phyloP scores from a whole-genome alignment of 2,797 vertebrate species.

The Parauchenoglanis ngamensis region DNA sequence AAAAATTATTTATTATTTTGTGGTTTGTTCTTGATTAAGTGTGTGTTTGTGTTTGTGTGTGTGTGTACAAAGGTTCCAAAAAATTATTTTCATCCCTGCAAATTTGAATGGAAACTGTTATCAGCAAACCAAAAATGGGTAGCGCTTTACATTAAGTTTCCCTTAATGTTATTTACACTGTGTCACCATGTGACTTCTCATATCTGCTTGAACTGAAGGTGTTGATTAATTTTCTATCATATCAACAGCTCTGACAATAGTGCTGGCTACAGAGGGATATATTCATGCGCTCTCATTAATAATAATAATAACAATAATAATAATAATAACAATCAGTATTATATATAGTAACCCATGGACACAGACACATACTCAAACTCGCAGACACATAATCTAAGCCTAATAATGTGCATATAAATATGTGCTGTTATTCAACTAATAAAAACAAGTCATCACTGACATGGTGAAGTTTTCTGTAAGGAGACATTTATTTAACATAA shows the following conservation, averaged over 20 bases:
- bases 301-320: no score
- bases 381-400: background rate
- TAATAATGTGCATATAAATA: background rate
- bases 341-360: background rate
- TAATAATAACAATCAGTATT: background rate
- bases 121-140: background rate
- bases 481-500: background rate
- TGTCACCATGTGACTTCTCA: no score
- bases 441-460: background rate
- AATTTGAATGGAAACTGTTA: background rate
- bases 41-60: conserved; percentile 3
- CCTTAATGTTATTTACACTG: no score
- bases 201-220: background rate
- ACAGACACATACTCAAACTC: background rate
- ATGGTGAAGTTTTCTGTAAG: background rate
- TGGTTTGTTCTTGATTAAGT: background rate
- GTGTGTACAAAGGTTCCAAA: background rate
- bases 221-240: background rate
- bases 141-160: background rate
- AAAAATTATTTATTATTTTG: background rate
- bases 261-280: background rate
- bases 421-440: background rate
- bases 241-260: background rate
- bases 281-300: background rate
- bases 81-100: no score